Percentiles rank a stretch among this genome's conserved stretches.
Evolutionary conservation across 2,113 vertebrate species (phyloP).

Genomic region (Vulpes lagopus): DNA sequence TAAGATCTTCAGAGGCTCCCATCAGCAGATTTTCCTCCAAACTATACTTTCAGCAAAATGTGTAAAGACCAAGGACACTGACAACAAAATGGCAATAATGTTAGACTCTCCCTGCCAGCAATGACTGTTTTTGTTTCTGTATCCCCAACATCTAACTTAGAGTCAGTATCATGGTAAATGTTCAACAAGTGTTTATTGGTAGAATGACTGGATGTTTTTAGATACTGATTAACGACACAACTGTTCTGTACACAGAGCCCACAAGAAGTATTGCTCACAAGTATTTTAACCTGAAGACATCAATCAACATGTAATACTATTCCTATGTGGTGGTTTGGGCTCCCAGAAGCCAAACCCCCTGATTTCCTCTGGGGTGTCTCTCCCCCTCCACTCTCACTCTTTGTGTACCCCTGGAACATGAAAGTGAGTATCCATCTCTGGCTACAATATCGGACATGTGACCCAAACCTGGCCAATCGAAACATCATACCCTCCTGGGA

Average conservation of each 20-base stretch:
- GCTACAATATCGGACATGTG: neutral
- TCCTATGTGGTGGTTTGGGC: neutral
- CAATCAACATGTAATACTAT: neutral
- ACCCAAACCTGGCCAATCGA: neutral
- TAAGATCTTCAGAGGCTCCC: neutral
- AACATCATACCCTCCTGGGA: neutral
- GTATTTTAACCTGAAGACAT: neutral
- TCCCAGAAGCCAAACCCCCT: neutral
- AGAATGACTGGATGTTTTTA: neutral
- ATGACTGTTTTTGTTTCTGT: neutral
- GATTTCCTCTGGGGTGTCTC: neutral
- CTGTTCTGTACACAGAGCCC: neutral
- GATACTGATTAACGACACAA: neutral
- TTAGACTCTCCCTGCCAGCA: neutral
- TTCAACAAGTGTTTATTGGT: neutral
- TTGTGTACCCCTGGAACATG: neutral
- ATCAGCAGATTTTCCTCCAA: neutral
- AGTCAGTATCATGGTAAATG: neutral
- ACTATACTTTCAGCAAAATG: neutral
- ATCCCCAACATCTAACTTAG: neutral
- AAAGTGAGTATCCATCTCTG: neutral
- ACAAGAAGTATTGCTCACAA: neutral
- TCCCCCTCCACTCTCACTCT: neutral
- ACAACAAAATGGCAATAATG: neutral
- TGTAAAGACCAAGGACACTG: neutral